Evolutionary conservation across 2,888 invertebrate genomes (phyloP).

Genomic region (Drosophila anomalipes): DNA sequence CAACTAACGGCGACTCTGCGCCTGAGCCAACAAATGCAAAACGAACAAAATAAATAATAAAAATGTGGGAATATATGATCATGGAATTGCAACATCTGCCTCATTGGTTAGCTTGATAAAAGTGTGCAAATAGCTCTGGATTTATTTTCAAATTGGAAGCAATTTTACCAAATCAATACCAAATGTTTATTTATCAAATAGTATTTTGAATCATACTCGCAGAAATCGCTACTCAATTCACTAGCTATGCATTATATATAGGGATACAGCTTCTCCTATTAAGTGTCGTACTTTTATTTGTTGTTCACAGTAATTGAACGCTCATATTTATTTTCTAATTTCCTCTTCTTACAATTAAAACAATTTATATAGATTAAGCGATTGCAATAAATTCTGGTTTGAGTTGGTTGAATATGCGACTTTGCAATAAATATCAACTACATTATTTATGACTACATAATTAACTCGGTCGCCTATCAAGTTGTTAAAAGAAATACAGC

Average conservation of each 20-base stretch:
- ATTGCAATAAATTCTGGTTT: constrained; percentile 7
- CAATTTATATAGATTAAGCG: constrained; percentile 1
- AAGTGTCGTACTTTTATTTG: background rate
- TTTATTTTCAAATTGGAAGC: background rate
- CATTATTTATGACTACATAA: constrained; percentile 18
- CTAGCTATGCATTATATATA: background rate
- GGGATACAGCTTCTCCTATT: background rate
- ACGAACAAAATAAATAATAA: constrained; percentile 11
- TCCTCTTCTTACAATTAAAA: background rate
- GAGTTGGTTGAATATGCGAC: background rate
- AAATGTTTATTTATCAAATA: background rate
- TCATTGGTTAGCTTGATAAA: background rate
- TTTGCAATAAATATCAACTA: constrained; percentile 7
- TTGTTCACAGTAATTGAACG: background rate
- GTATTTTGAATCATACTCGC: background rate
- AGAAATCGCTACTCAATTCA: background rate
- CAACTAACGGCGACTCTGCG: constrained; percentile 1
- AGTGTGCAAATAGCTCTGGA: background rate
- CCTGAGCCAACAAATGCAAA: constrained; percentile 25
- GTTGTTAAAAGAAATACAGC: constrained; percentile 7
- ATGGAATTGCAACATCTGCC: constrained; percentile 25
- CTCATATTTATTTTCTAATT: background rate
- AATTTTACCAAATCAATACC: background rate
- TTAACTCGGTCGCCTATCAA: background rate
- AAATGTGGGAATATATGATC: constrained; percentile 5